Base-by-base conservation (phyloP, 2,888 invertebrate genomes). In the Hedya salicella region DNA sequence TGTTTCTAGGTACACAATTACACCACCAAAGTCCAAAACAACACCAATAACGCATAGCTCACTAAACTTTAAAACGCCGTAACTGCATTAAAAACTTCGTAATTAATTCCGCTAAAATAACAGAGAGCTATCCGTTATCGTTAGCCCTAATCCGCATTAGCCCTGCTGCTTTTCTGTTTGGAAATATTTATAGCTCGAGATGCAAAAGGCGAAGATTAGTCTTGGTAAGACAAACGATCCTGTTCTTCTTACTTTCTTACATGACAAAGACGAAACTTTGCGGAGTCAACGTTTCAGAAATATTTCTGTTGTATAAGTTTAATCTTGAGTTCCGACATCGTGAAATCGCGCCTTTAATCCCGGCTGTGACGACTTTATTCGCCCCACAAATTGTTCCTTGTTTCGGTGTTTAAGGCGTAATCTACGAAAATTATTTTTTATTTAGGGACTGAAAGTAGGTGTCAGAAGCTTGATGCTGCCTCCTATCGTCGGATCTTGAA, bases 201-300 rank as follows among this genome's bases (percentile, higher is more conserved):
- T 82, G 83, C 82, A 84, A 83, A 85, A 81, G 78, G 81, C 78
- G 70, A 72, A 77, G 82, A 82, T 85, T 81, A 78, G 76, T 79
- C 76, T 76, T 73, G 73, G 71, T 75, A 87, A 88, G 87, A 89
- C 86, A 88, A 89, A 89, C 85, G 88, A 80, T 81, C 79, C 79
- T 78, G 80, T 81, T 80, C 80, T 77, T 82, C 80, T 77, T 82
- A 82, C 82, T 88, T 87, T 86, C 87, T 84, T 87, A 87, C 83
- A 85, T 83, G 88, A 87, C 89, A 89, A 88, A 88, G 88, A 86
- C 81, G 78, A 83, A 89, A 88, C 80, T 88, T 88, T 81, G 73
- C 74, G 74, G 78, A 83, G 81, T 77, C 81, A 77, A 78, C 80
- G 82, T 80, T 80, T 80, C 78, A 80, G 84, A 85, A 87, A 89